A percentile compares a stretch with the other conserved stretches of the same genome.
Conservation (phyloP, 1,140 invertebrate species). For the Drosophila miranda region DNA sequence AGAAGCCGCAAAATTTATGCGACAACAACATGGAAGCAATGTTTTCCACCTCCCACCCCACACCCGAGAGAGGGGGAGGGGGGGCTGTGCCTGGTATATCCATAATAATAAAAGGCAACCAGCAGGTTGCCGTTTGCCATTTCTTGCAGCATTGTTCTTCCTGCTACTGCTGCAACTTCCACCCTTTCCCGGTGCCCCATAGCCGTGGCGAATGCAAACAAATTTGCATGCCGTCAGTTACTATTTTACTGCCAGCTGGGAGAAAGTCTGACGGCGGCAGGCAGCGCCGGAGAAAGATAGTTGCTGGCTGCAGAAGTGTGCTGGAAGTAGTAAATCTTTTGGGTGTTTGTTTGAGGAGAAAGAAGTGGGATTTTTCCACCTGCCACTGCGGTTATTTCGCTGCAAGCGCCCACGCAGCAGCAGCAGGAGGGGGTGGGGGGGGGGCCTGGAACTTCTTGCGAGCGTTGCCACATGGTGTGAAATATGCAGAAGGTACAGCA, state of each 20-base stretch:
- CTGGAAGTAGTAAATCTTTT: conserved; percentile 74
- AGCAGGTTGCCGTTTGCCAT: conserved; percentile 67
- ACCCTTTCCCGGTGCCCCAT: conserved; percentile 31
- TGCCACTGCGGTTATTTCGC: conserved; percentile 69
- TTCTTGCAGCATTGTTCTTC: conserved; percentile 59
- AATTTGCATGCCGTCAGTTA: conserved; percentile 81
- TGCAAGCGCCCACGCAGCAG: conserved; percentile 26
- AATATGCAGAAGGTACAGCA: conserved; percentile 61
- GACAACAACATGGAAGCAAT: conserved; percentile 65
- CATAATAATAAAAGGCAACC: conserved; percentile 78
- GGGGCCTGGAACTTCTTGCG: conserved; percentile 39
- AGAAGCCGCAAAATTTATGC: conserved; percentile 81
- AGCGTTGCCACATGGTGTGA: conserved; percentile 77
- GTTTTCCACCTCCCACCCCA: too few relatives aligned
- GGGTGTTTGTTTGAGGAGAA: conserved; percentile 22
- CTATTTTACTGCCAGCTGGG: conserved; percentile 78
- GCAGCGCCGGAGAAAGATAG: conserved; percentile 21
- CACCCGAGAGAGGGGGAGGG: background rate
- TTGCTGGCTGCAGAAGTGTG: conserved; percentile 29
- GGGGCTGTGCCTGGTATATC: background rate
- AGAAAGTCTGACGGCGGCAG: conserved; percentile 24
- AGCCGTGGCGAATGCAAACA: conserved; percentile 71
- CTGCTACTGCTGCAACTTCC: conserved; percentile 21
- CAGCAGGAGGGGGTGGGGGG: conserved; percentile 11
- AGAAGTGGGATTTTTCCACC: conserved; percentile 13